These are phyloP conservation scores for Lycopodina hypogea DNA, from an alignment of 37 sponge, comb jelly and placozoan genomes.

Conservation along the genomic window DNA sequence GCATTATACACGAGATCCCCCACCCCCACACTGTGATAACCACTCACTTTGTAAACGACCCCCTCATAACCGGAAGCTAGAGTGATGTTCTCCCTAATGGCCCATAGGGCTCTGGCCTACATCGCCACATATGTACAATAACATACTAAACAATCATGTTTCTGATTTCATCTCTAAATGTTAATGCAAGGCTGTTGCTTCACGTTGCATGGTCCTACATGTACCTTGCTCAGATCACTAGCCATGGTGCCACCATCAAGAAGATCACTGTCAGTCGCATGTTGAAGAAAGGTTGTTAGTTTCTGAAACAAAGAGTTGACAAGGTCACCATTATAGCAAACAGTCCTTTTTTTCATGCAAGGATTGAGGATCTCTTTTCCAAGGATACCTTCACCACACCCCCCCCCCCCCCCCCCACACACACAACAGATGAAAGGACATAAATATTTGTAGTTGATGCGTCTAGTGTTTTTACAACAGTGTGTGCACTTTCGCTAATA, in stretches of 20 bases:
- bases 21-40: neutral
- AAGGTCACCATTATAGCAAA: too few species aligned
- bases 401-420: too few species aligned
- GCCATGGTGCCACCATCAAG: conserved; percentile 84
- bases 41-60: conserved; percentile 66
- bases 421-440: too few species aligned
- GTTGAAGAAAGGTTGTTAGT: conserved; percentile 68
- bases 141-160: neutral
- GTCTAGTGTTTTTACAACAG: too few species aligned
- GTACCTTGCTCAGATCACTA: conserved; percentile 60
- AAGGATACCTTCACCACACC: too few species aligned
- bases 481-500: too few species aligned
- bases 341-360: too few species aligned
- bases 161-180: neutral
- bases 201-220: too few species aligned
- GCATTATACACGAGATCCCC: neutral
- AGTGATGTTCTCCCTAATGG: conserved; percentile 78
- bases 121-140: neutral
- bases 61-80: conserved; percentile 78
- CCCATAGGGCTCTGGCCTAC: conserved; percentile 73
- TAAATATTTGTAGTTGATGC: too few species aligned
- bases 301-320: conserved; percentile 66
- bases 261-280: conserved; percentile 41
- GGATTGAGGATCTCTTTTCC: too few species aligned
- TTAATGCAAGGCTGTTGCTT: too few species aligned